Evolutionary conservation across 2,888 invertebrate genomes (phyloP).

Genomic region (Thysanoteuthis rhombus): DNA sequence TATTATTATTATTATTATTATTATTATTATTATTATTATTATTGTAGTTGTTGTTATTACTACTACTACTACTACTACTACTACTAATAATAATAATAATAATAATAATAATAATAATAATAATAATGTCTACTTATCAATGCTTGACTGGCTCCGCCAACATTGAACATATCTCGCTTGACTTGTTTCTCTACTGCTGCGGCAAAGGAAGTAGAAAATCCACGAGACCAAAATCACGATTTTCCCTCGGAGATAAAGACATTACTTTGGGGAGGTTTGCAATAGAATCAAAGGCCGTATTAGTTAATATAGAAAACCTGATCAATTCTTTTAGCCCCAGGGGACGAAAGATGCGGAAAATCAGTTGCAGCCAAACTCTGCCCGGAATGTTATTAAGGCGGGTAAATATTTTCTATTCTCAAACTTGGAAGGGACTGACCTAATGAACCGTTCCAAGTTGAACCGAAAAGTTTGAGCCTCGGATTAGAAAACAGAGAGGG

Average conservation of each 20-base stretch:
- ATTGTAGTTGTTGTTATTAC: no score
- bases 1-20: no score
- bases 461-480: not conserved
- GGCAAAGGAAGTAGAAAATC: constrained; percentile 12
- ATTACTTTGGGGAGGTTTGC: not conserved
- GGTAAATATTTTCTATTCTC: not conserved
- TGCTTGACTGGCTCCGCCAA: not conserved
- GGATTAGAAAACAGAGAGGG: not conserved
- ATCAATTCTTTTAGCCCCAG: not conserved
- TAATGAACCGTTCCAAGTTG: not conserved
- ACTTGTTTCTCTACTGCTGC: not conserved
- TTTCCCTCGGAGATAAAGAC: not conserved
- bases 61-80: no score
- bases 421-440: not conserved
- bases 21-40: no score
- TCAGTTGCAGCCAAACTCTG: not conserved
- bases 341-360: not conserved
- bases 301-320: not conserved
- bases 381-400: not conserved
- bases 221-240: not conserved
- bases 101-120: not conserved
- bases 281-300: constrained; percentile 12
- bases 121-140: not conserved
- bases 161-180: not conserved
- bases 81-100: not conserved